Conservation (phyloP, 1,140 invertebrate species). For the Aphidius ervi region DNA sequence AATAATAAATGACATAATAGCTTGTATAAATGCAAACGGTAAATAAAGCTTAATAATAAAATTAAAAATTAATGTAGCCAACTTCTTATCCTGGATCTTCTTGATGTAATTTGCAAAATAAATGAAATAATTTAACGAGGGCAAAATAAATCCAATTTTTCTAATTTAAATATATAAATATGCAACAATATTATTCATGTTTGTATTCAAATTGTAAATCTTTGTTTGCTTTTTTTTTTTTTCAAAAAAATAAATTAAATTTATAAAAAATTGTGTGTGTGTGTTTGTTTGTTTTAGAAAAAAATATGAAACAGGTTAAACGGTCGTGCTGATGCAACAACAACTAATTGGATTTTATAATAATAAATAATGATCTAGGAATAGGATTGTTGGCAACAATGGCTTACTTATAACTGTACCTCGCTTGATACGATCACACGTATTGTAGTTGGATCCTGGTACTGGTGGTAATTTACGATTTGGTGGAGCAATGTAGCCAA, state of each 20-base stretch:
- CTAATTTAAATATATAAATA: conserved; percentile 4
- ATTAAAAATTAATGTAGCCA: conserved; percentile 24
- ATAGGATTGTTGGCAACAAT: conserved; percentile 40
- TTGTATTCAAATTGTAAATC: too few species aligned
- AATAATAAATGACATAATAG: conserved; percentile 25
- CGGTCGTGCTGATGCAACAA: conserved; percentile 28
- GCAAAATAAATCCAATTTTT: conserved; percentile 23
- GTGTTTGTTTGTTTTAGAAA: neutral
- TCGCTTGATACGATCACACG: conserved; percentile 88
- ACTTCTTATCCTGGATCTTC: conserved; percentile 1
- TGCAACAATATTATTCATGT: neutral
- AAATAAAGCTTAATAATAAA: conserved; percentile 20
- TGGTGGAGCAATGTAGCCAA: conserved; percentile 87
- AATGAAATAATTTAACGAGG: conserved; percentile 14
- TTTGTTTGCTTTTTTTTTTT: neutral
- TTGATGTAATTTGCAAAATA: conserved; percentile 16
- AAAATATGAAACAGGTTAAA: conserved; percentile 17
- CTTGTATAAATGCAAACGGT: conserved; percentile 24
- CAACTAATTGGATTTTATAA: conserved; percentile 23
- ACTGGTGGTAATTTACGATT: conserved; percentile 87
- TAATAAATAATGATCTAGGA: conserved; percentile 18
- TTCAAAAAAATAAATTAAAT: neutral
- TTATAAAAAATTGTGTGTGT: too few species aligned
- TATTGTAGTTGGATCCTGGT: conserved; percentile 88
- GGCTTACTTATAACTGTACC: conserved; percentile 85